A percentile compares a stretch with the other conserved stretches of the same genome.
These are phyloP conservation scores for Drymonia ruficornis DNA, from an alignment of 2,888 invertebrate genomes.

Conservation along the genomic window DNA sequence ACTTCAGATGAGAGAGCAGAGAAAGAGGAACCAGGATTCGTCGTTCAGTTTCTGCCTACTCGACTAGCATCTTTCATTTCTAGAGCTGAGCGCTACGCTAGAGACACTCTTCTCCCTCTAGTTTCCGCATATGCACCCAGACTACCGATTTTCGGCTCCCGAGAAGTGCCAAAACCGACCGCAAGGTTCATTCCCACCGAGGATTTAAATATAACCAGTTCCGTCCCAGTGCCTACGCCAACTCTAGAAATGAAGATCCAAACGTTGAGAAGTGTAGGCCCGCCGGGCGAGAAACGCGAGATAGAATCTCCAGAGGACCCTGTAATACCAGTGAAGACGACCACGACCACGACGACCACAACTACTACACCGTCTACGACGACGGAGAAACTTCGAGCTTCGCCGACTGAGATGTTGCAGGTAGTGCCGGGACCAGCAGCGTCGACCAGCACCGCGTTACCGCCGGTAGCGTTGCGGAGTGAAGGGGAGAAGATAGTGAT, in stretches of 20 bases:
- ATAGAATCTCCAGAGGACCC: conserved; percentile 74
- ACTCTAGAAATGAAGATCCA: conserved; percentile 82
- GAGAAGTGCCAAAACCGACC: conserved; percentile 74
- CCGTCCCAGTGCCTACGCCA: conserved; percentile 73
- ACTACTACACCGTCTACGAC: conserved; percentile 54
- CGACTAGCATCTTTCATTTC: conserved; percentile 91
- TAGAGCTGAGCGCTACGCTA: conserved; percentile 92
- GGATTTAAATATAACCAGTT: conserved; percentile 62
- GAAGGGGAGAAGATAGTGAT: conserved; percentile 78
- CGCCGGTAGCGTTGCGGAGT: conserved; percentile 72
- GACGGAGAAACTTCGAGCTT: conserved; percentile 58
- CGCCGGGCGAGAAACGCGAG: conserved; percentile 71
- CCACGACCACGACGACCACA: conserved; percentile 50
- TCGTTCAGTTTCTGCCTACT: conserved; percentile 92
- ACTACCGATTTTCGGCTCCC: conserved; percentile 85
- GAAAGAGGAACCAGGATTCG: conserved; percentile 78
- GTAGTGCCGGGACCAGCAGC: conserved; percentile 65
- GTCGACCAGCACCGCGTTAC: conserved; percentile 72
- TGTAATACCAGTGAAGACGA: conserved; percentile 62
- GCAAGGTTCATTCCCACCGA: conserved; percentile 87
- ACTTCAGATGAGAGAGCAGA: conserved; percentile 61
- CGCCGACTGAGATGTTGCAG: conserved; percentile 70
- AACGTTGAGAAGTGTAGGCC: conserved; percentile 69
- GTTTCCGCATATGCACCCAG: conserved; percentile 92
- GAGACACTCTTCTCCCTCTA: conserved; percentile 90